These are phyloP conservation scores for Anoplophora glabripennis DNA, from an alignment of 1,140 invertebrate genomes.

Conservation along the genomic window DNA sequence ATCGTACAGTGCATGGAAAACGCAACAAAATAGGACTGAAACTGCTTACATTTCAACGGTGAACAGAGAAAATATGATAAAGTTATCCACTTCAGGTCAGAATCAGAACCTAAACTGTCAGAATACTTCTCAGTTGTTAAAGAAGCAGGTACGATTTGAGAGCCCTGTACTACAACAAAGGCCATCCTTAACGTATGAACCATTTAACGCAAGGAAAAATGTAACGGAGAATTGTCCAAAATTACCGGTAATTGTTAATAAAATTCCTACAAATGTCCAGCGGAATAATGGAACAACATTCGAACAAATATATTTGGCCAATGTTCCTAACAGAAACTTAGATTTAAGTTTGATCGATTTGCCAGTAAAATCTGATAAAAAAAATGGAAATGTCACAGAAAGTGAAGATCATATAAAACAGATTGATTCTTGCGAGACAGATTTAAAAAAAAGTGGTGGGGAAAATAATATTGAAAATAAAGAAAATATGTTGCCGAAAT, in stretches of 20 bases:
- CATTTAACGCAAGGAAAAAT: conserved; percentile 15
- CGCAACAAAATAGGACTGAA: conserved; percentile 6
- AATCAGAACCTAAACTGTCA: neutral
- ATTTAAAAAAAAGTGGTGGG: neutral
- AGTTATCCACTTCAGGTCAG: conserved; percentile 1
- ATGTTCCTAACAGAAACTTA: conserved; percentile 43
- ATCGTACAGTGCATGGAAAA: conserved; percentile 38
- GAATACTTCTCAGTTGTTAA: conserved; percentile 22
- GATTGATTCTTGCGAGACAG: neutral
- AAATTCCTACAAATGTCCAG: conserved; percentile 9
- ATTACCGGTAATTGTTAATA: neutral
- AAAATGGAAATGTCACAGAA: neutral
- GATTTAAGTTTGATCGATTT: conserved; percentile 45
- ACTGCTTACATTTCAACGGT: conserved; percentile 4
- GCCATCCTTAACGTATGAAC: conserved; percentile 5
- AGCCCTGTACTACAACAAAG: conserved; percentile 25
- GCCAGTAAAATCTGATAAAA: conserved; percentile 6
- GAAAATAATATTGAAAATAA: neutral
- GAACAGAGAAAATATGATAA: conserved; percentile 8
- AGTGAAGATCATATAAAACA: neutral
- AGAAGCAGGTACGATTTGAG: conserved; percentile 36
- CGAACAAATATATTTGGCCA: conserved; percentile 44
- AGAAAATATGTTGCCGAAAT: conserved; percentile 16
- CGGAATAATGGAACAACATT: conserved; percentile 24
- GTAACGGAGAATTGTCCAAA: neutral